Evolutionary conservation across 2,888 invertebrate genomes (phyloP).

Genomic region (Pachydiplax longipennis): DNA sequence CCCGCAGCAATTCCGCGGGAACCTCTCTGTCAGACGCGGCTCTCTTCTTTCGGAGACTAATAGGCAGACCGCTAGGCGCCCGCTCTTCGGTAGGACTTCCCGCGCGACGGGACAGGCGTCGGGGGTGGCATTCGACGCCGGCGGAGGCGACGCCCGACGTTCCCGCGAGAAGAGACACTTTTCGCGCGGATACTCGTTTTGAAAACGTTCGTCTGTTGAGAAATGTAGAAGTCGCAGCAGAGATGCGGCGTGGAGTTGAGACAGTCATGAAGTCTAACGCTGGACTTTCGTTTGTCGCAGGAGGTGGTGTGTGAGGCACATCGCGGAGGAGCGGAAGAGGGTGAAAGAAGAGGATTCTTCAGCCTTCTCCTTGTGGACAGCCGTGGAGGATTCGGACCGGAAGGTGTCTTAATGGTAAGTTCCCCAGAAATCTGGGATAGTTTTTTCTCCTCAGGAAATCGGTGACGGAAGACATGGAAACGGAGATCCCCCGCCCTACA

Average conservation of each 20-base stretch:
- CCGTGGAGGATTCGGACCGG: neutral
- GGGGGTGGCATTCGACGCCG: neutral
- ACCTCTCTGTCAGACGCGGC: neutral
- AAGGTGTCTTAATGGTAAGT: neutral
- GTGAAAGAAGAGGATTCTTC: neutral
- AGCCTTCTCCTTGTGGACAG: neutral
- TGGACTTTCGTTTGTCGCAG: constrained; percentile 33
- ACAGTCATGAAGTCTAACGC: constrained; percentile 19
- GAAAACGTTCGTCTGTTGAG: neutral
- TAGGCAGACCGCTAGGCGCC: neutral
- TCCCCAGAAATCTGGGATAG: neutral
- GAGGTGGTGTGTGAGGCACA: constrained; percentile 12
- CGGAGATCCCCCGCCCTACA: neutral
- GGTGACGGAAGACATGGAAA: neutral
- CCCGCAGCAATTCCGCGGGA: neutral
- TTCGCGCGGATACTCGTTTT: neutral
- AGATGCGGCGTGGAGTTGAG: neutral
- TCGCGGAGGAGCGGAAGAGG: neutral
- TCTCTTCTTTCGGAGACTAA: neutral
- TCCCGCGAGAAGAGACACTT: neutral
- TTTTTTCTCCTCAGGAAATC: neutral
- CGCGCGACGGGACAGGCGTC: neutral
- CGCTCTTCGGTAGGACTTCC: neutral
- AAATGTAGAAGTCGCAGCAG: neutral
- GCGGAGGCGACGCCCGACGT: neutral